phyloP scores from a whole-genome alignment of 2,113 vertebrate species.

The Chunga burmeisteri region DNA sequence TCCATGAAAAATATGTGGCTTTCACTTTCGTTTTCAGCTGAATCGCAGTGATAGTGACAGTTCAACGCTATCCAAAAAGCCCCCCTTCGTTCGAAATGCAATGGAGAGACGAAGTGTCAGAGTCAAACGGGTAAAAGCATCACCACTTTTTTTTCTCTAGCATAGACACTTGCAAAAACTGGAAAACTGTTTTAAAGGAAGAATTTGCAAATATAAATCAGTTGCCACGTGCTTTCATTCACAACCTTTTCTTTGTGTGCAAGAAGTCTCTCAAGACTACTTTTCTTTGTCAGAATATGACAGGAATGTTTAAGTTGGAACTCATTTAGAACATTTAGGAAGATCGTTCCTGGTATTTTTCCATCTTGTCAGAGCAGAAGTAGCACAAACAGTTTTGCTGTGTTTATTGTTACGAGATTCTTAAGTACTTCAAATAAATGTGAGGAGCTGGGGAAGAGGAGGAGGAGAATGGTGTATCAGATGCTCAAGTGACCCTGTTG shows the following conservation, averaged over 20 bases:
- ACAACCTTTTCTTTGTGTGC: not conserved
- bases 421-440: not conserved
- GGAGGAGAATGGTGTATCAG: not conserved
- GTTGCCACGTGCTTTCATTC: not conserved
- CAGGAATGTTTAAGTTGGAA: not conserved
- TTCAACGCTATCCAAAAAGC: slow-evolving; percentile 94
- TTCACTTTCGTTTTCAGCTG: slow-evolving; percentile 75
- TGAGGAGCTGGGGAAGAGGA: not conserved
- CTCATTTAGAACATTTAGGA: not conserved
- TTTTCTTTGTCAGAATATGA: not conserved
- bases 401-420: not conserved
- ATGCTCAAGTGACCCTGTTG: not conserved
- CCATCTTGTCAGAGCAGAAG: not conserved
- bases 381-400: not conserved
- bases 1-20: not conserved
- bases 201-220: not conserved
- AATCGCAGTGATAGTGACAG: slow-evolving; percentile 98
- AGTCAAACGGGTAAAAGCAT: slow-evolving; percentile 87
- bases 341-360: not conserved
- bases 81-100: slow-evolving; percentile 91
- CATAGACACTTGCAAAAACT: not conserved
- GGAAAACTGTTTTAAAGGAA: not conserved
- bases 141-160: not conserved
- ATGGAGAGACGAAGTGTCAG: slow-evolving; percentile 92
- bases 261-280: not conserved